Percentiles rank a stretch among this genome's conserved stretches.
These are phyloP conservation scores for Arctopsyche grandis DNA, from an alignment of 1,140 invertebrate genomes.

Conservation along the genomic window DNA sequence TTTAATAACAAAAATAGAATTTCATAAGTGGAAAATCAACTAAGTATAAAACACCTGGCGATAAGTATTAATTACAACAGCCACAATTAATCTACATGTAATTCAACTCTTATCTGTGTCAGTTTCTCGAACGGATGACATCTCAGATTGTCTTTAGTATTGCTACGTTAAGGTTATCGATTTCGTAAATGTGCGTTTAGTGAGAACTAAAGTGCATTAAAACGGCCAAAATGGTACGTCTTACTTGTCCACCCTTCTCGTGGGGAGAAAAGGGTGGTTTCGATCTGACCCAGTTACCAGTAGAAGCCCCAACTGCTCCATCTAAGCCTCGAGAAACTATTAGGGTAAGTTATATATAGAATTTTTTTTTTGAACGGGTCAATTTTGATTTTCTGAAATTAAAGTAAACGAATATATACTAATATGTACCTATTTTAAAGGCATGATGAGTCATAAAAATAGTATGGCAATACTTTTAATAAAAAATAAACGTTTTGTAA, in stretches of 20 bases:
- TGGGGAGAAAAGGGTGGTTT: conserved; percentile 61
- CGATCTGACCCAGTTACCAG: conserved; percentile 53
- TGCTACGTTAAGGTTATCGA: not conserved
- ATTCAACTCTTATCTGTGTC: not conserved
- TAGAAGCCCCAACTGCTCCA: not conserved
- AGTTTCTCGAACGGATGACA: not conserved
- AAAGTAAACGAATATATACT: no score
- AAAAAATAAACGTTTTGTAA: no score
- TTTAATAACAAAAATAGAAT: no score
- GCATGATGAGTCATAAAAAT: no score
- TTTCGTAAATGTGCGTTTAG: not conserved
- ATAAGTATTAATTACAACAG: not conserved
- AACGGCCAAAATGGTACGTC: conserved; percentile 58
- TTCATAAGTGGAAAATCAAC: no score
- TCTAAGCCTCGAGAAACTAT: not conserved
- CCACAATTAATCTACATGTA: not conserved
- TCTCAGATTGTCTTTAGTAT: not conserved
- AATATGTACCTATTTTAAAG: no score
- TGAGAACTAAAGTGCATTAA: not conserved
- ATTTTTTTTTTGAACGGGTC: not conserved
- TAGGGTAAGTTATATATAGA: conserved; percentile 22
- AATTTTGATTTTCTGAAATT: not conserved
- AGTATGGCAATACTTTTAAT: no score
- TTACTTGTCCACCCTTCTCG: conserved; percentile 60
- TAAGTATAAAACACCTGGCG: conserved; percentile 3